Base-by-base conservation (phyloP, 1,140 invertebrate genomes). In the Zaprionus tsacasi region DNA sequence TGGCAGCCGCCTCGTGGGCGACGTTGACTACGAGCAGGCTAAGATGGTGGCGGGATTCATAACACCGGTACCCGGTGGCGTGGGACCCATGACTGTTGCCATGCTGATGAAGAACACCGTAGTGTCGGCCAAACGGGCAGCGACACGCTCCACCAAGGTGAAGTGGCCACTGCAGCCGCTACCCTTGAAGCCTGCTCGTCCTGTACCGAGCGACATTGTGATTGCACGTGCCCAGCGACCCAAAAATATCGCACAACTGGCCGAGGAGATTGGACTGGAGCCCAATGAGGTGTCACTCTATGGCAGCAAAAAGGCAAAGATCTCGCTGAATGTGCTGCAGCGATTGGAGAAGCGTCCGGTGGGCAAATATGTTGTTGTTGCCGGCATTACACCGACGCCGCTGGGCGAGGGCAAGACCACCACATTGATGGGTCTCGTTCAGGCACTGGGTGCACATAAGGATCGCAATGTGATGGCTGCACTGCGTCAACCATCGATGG, bases 41-140 rank as follows among this genome's bases (percentile, higher is more conserved):
- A 94, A 94, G 56, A 93, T 95, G 70, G 95, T 97, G 55, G 98
- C 98, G 8, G 95, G 96, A 2, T 96, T 95, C 83, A 98, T 99
- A 65, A 99, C 99, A 27, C 99, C 99, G 2, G 99, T 99, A 17
- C 99, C 99, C 11, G 98, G 98, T 33, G 99, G 99, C 70, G 99
- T 99, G 61, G 99, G 99, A 0, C 98, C 98, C 8, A 99, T 99
- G 98, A 99, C 98, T 0, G 98, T 99, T 21, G 98, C 98, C 11
- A 99, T 99, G 98, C 93, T 99, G 8, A 97, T 99, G 95, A 95
- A 96, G 81, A 99, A 99, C 92, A 99, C 98, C 0, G 96, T 99
- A 6, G 94, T 96, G 64, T 96, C 97, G 30, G 98, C 98, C 27
- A 91, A 95, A 88, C 93, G 94, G 70, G 92, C 95, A 35, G 94